Conservation (phyloP, 2,888 invertebrate species). For the Eilema sororculum region DNA sequence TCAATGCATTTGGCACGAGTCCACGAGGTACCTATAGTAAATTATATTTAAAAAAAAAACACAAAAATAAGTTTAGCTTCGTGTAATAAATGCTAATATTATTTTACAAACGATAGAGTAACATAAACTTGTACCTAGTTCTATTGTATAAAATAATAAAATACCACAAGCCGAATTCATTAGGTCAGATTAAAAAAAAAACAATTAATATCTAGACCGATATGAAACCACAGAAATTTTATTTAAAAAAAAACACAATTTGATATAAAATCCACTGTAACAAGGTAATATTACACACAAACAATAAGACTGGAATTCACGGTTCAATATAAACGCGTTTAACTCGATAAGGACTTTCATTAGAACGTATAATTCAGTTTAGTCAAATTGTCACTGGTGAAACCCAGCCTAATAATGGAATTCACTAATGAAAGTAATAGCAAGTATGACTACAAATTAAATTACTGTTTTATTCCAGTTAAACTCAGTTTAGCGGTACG, state of each 20-base stretch:
- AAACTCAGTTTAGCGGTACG: too few relatives aligned
- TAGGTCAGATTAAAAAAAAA: not conserved
- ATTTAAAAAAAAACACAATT: not conserved
- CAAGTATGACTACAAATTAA: not conserved
- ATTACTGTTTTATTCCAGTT: not conserved
- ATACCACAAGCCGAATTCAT: not conserved
- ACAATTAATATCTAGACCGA: not conserved
- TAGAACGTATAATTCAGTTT: not conserved
- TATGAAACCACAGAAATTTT: not conserved
- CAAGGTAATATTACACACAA: not conserved
- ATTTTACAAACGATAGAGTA: not conserved
- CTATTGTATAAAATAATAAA: not conserved
- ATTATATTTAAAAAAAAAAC: too few relatives aligned
- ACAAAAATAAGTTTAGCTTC: not conserved
- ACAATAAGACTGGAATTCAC: not conserved
- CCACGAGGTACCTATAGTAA: too few relatives aligned
- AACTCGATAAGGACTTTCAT: not conserved
- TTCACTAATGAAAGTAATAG: not conserved
- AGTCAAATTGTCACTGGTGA: not conserved
- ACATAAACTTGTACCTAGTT: not conserved
- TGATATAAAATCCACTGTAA: not conserved
- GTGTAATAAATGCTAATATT: not conserved
- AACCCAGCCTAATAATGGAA: too few relatives aligned
- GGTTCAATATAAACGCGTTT: not conserved
- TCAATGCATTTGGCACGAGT: too few relatives aligned